phyloP scores from a whole-genome alignment of 1,140 invertebrate genomes.

The Drosophila busckii region DNA sequence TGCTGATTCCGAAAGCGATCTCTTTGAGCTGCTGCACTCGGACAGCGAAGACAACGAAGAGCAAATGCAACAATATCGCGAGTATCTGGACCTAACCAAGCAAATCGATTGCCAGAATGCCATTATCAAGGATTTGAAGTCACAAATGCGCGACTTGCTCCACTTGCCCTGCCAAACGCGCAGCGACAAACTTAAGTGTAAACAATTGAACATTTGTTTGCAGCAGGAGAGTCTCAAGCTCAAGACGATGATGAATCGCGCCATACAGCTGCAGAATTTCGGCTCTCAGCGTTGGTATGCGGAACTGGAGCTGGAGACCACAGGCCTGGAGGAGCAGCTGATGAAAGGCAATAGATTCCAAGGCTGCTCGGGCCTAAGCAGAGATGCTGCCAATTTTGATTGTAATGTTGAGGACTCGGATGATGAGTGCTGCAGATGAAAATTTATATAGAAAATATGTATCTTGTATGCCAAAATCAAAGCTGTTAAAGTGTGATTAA shows the following conservation, averaged over 20 bases:
- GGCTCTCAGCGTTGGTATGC: constrained; percentile 37
- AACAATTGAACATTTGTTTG: constrained; percentile 15
- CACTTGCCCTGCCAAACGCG: constrained; percentile 18
- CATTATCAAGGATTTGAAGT: constrained; percentile 27
- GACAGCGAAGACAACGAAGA: constrained; percentile 35
- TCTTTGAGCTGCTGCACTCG: constrained; percentile 32
- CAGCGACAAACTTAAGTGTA: constrained; percentile 14
- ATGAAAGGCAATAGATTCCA: neutral
- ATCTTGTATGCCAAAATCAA: too few relatives aligned
- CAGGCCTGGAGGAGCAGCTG: constrained; percentile 15
- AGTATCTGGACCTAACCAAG: constrained; percentile 39
- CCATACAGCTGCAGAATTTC: constrained; percentile 40
- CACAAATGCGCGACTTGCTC: neutral
- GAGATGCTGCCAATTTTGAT: neutral
- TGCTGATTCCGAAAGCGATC: constrained; percentile 22
- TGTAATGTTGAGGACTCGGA: constrained; percentile 3
- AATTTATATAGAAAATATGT: neutral
- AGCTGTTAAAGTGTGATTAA: too few relatives aligned
- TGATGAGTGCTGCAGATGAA: neutral
- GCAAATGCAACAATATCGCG: constrained; percentile 34
- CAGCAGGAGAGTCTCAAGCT: constrained; percentile 38
- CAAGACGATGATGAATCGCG: constrained; percentile 34
- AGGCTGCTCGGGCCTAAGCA: neutral
- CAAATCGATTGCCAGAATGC: constrained; percentile 48
- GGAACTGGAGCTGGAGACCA: constrained; percentile 25